These are phyloP conservation scores for Stomorhina lunata DNA, from an alignment of 2,888 invertebrate genomes.

Conservation along the genomic window DNA sequence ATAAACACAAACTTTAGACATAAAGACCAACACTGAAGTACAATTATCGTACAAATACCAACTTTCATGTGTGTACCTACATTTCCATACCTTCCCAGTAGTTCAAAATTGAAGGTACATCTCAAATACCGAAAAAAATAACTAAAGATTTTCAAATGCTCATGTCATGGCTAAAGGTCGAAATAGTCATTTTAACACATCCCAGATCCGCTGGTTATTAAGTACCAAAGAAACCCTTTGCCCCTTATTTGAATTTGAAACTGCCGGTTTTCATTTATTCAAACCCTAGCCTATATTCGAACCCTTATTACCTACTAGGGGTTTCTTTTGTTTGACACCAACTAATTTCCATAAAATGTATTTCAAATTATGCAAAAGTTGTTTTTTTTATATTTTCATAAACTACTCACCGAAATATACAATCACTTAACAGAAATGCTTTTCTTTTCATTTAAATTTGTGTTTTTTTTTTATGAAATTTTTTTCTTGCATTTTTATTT, in stretches of 20 bases:
- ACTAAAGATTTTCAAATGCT: too few species aligned
- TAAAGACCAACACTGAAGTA: not conserved
- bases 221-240: too few species aligned
- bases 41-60: not conserved
- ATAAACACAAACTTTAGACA: not conserved
- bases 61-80: not conserved
- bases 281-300: not conserved
- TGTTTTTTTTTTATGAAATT: not conserved
- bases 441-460: not conserved
- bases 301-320: not conserved
- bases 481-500: not conserved
- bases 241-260: too few species aligned
- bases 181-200: too few species aligned
- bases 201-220: too few species aligned
- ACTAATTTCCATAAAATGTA: constrained; percentile 14
- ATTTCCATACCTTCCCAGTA: too few species aligned
- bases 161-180: too few species aligned
- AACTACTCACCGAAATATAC: not conserved
- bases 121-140: too few species aligned
- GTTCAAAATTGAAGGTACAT: too few species aligned
- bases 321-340: not conserved
- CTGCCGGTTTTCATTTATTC: not conserved
- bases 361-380: constrained; percentile 39
- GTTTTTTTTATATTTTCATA: not conserved
- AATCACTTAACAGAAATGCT: constrained; percentile 8